A percentile compares a stretch with the other conserved stretches of the same genome.
These are phyloP conservation scores for Drosophila monieri DNA, from an alignment of 2,888 invertebrate genomes.

Conservation along the genomic window DNA sequence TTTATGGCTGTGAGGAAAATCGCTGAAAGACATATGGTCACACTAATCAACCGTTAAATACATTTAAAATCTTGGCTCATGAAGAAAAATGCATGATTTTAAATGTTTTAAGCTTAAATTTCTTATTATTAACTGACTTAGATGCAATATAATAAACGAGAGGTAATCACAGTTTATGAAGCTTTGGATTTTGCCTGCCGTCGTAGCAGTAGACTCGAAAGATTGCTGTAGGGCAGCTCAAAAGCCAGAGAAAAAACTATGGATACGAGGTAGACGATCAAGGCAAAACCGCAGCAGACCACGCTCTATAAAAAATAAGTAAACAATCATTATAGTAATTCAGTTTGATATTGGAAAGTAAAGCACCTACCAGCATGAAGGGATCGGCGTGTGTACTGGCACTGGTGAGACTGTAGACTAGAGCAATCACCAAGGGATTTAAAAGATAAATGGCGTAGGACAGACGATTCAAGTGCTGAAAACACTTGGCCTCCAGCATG, in stretches of 20 bases:
- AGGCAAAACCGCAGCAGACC: conserved; percentile 78
- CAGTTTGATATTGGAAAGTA: too few relatives aligned
- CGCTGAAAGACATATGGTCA: neutral
- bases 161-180: conserved; percentile 57
- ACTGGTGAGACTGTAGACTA: conserved; percentile 83
- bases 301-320: conserved; percentile 62
- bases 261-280: conserved; percentile 80
- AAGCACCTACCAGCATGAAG: conserved; percentile 77
- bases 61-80: neutral
- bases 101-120: conserved; percentile 3
- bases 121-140: conserved; percentile 41
- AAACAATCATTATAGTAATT: neutral
- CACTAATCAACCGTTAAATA: neutral
- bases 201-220: conserved; percentile 74
- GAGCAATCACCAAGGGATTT: conserved; percentile 86
- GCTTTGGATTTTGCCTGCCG: conserved; percentile 55
- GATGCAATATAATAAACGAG: conserved; percentile 21
- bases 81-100: neutral
- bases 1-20: neutral
- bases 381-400: conserved; percentile 82
- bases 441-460: conserved; percentile 86
- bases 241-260: conserved; percentile 81
- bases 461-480: conserved; percentile 85
- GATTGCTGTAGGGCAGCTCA: conserved; percentile 82
- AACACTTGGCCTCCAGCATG: conserved; percentile 79